Base-by-base conservation (phyloP, 2,113 vertebrate genomes). In the Zosterops japonicus region DNA sequence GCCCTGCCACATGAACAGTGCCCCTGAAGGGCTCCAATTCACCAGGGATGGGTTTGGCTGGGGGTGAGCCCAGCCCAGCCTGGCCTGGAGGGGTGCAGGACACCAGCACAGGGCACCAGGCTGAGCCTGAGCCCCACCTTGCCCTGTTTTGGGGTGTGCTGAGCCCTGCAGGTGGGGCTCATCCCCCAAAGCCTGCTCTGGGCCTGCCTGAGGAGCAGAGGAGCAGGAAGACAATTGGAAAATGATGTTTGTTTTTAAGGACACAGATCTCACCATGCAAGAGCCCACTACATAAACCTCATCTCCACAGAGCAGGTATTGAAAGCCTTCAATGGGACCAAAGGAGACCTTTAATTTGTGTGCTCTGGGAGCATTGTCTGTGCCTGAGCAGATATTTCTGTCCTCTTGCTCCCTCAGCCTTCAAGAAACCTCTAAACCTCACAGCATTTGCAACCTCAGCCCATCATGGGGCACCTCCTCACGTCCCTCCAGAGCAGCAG, bases 251-350 rank as follows among this genome's bases (percentile, higher is more conserved):
- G 39, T 70, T 55, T 55, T 42, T 6, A 14, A 16, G 57, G 31
- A n/a, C 8, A 4, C 0, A 2, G 21, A 8, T 68, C n/a, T 18
- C 36, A 14, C 12, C 15, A 2, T 5, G 52, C 14, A 19, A 42
- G 36, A 69, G 21, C 41, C 36, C 33, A 10, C 6, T 1, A 4
- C 23, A 4, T 0, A 9, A 47, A 35, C 14, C 52, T 27, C 44
- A 41, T 33, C 33, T 42, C 35, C 60, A 22, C 39, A 19, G 68
- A 35, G 77, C 39, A 70, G 44, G 4, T 28, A 31, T 3, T 49
- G 46, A 46, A 28, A 68, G 21, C 46, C 23, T 60, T 23, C 50
- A 19, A 16, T 14, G 6, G 53, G 22, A 41, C 52, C 8, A 23
- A 52, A 53, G 83, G 17, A 89, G 6, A 20, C 3, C 8, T 60